Evolutionary conservation across 2,888 invertebrate genomes (phyloP), one percentile per base, ranked within the genome.

Genomic region (Salpingus planirostris): DNA sequence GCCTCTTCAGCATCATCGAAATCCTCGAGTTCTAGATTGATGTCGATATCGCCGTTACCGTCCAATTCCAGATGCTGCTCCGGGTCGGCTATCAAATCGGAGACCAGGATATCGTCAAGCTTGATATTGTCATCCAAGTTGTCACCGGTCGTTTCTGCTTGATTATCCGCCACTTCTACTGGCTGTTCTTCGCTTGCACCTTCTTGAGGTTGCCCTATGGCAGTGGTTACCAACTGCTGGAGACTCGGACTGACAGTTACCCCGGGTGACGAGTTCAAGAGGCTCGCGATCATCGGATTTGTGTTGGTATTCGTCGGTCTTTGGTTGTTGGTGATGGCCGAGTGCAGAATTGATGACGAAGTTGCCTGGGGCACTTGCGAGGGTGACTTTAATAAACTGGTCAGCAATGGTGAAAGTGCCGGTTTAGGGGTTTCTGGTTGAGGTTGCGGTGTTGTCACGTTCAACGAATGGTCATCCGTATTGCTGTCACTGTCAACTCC

Each of bases 371-470:
- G 62, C 11, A 65, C 60, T 30, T 73, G 73, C 14, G 74, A 73
- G 1, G 76, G 74, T 24, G 80, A 81, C 60, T 89, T 87, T 3
- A 91, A 65, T 21, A 91, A 67, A 25, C 88, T 88, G 5, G 90
- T 88, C 26, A 91, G 67, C 24, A 91, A 64, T 0, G 89, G 89
- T 0, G 80, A 80, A 0, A 79, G 69, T 0, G 73, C 76, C 2
- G 73, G 66, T 36, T 68, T 69, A 3, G 66, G 46, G 0, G 60
- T 42, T 38, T 52, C 54, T 27, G 18, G 34, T 11, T 10, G 10
- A 5, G 5, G 18, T 8, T 5, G 5, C 5, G 44, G 21, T 49
- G 47, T 26, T n/a, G n/a, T n/a, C n/a, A n/a, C n/a, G n/a, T n/a
- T n/a, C n/a, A n/a, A n/a, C 29, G 30, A 13, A 3, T 13, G 44